Evolutionary conservation across 2,797 vertebrate species (phyloP), one percentile per base, ranked within the genome.

Genomic region (Bucorvus abyssinicus): DNA sequence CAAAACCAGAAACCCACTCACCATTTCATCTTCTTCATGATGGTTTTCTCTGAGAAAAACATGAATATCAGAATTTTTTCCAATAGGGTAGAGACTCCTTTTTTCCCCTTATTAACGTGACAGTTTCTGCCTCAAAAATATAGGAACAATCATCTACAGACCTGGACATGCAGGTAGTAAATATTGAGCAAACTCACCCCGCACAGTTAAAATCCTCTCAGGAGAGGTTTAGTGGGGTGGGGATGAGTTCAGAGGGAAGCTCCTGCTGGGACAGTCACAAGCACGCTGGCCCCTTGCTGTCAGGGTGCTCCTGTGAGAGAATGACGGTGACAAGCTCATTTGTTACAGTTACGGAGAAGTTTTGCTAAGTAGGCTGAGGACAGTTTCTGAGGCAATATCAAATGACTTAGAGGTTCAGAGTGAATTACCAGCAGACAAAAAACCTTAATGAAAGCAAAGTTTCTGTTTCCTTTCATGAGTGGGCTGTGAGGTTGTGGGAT

Each of bases 331-430:
- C 34, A 63, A 64, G 22, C 18, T 74, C 38, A n/a, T 64, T 56
- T 1, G 0, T 74, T 79, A 56, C 19, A 1, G 0, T n/a, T 36
- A 45, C 1, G 3, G 21, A 68, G 8, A 52, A 42, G 21, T 67
- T 76, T 89, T 92, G 7, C 29, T 61, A 57, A 61, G 42, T 32
- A 53, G 29, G 8, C 52, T 67, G 29, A 85, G 30, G 60, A 49
- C 29, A 64, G 24, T 61, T 94, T 86, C 70, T 79, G 55, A 84
- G 65, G 36, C 38, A 78, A 40, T 29, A 52, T 6, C 12, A 63
- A 73, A 75, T 52, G 30, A 26, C 1, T 3, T 56, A 14, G 55
- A 73, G 13, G 10, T 42, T 91, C 1, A 1, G 27, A 81, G 26
- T 50, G 73, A 86, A 65, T 42, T 36, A 36, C 34, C 38, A 81